These are phyloP conservation scores for Sebastes aleutianus DNA, from an alignment of 2,797 vertebrate species.

Conservation along the genomic window DNA sequence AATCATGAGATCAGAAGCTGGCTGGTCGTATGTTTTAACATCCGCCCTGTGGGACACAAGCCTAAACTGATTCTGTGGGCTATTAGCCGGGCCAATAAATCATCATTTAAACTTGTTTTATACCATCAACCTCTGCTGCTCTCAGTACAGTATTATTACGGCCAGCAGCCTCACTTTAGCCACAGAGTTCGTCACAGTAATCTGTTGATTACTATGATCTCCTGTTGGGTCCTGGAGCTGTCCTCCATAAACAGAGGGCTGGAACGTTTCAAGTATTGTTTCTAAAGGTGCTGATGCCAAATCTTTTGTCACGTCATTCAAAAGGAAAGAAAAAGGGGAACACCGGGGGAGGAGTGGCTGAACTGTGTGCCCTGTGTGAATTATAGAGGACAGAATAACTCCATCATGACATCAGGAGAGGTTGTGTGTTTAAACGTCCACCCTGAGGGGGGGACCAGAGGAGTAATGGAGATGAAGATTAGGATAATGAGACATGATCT, in stretches of 20 bases:
- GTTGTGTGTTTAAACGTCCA: slow-evolving; percentile 37
- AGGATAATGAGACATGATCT: slow-evolving; percentile 43
- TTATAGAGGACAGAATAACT: slow-evolving; percentile 63
- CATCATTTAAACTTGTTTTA: slow-evolving; percentile 39
- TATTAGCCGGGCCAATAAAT: slow-evolving; percentile 59
- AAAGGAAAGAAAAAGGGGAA: slow-evolving; percentile 12
- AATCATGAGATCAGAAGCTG: slow-evolving; percentile 66
- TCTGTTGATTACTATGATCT: slow-evolving; percentile 49
- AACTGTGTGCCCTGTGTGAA: slow-evolving; percentile 53
- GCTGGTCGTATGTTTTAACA: slow-evolving; percentile 53
- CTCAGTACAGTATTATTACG: background rate
- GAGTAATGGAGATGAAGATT: slow-evolving; percentile 26
- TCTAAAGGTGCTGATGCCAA: slow-evolving; percentile 38
- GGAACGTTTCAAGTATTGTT: slow-evolving; percentile 41
- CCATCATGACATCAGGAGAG: slow-evolving; percentile 54
- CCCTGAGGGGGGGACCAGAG: slow-evolving; percentile 25
- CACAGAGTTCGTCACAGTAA: slow-evolving; percentile 20
- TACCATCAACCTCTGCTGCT: background rate
- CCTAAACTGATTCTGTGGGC: slow-evolving; percentile 41
- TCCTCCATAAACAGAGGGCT: slow-evolving; percentile 16
- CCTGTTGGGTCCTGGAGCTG: background rate
- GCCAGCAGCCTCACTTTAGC: slow-evolving; percentile 4
- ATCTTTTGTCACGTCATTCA: slow-evolving; percentile 38
- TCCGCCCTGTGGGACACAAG: slow-evolving; percentile 37
- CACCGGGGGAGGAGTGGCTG: slow-evolving; percentile 43